Evolutionary conservation across 2,113 vertebrate species (phyloP).

Genomic region (Seriola dumerili): DNA sequence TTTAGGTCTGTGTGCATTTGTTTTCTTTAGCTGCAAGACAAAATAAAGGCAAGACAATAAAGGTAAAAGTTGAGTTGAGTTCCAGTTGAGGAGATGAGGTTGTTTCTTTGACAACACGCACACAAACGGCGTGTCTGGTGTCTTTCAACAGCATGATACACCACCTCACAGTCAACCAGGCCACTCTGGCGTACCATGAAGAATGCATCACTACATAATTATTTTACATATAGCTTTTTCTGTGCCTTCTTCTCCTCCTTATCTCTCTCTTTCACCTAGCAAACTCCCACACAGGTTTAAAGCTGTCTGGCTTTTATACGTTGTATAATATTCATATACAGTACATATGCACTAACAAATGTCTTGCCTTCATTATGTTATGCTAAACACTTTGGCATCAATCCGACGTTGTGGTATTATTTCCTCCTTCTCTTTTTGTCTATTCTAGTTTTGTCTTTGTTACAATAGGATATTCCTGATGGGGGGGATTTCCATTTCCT

Average conservation of each 20-base stretch:
- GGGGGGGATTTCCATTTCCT: slow-evolving; percentile 66
- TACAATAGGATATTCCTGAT: slow-evolving; percentile 79
- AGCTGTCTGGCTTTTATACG: background rate
- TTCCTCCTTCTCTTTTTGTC: slow-evolving; percentile 42
- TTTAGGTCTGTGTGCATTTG: background rate
- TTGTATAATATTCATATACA: slow-evolving; percentile 21
- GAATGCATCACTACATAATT: background rate
- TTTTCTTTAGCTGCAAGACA: background rate
- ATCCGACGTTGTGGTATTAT: slow-evolving; percentile 48
- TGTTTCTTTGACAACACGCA: slow-evolving; percentile 5
- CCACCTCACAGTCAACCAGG: slow-evolving; percentile 1
- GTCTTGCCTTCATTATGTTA: slow-evolving; percentile 53
- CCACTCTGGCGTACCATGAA: background rate
- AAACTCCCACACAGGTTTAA: slow-evolving; percentile 37
- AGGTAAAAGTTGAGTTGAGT: background rate
- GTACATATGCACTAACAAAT: slow-evolving; percentile 16
- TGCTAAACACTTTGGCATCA: slow-evolving; percentile 70
- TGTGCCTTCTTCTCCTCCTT: slow-evolving; percentile 9
- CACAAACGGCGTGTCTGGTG: background rate
- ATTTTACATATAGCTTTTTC: slow-evolving; percentile 11
- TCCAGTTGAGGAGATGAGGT: background rate
- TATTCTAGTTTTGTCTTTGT: slow-evolving; percentile 67
- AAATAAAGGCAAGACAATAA: background rate
- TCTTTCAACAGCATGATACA: background rate
- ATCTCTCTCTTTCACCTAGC: slow-evolving; percentile 31